phyloP scores from a whole-genome alignment of 2,113 vertebrate species.

The Mobula birostris region DNA sequence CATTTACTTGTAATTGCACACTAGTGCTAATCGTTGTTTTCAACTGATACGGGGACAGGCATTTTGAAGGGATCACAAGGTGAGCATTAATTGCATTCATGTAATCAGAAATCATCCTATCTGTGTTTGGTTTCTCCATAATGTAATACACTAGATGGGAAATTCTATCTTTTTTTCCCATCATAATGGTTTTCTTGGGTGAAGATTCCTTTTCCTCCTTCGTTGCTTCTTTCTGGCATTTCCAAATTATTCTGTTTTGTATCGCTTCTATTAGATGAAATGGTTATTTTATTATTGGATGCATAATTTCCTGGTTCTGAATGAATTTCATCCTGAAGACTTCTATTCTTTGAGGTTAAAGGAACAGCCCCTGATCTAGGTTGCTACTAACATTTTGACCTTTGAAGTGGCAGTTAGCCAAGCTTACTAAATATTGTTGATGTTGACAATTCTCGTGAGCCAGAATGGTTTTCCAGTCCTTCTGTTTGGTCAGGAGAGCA shows the following conservation, averaged over 20 bases:
- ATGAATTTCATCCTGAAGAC: not conserved
- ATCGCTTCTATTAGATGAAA: not conserved
- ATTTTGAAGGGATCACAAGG: no score
- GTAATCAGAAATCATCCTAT: no score
- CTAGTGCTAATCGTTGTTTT: no score
- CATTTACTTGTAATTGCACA: no score
- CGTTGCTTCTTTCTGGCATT: not conserved
- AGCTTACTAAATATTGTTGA: not conserved
- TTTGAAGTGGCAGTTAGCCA: not conserved
- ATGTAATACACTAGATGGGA: no score
- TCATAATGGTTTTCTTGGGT: no score
- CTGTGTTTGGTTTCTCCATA: no score
- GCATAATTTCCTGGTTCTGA: not conserved
- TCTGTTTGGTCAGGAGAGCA: not conserved
- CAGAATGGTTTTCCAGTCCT: not conserved
- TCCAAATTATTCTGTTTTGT: not conserved
- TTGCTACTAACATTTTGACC: not conserved
- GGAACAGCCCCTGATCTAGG: not conserved
- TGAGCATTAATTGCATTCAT: no score
- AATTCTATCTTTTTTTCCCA: not conserved
- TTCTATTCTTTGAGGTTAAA: not conserved
- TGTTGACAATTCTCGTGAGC: not conserved
- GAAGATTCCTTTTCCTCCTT: not conserved
- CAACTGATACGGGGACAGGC: no score
- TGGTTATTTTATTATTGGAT: not conserved